Percentiles rank a stretch among this genome's conserved stretches.
phyloP scores from a whole-genome alignment of 53 echinoderm and acorn worm species.

The Mesocentrotus franciscanus region DNA sequence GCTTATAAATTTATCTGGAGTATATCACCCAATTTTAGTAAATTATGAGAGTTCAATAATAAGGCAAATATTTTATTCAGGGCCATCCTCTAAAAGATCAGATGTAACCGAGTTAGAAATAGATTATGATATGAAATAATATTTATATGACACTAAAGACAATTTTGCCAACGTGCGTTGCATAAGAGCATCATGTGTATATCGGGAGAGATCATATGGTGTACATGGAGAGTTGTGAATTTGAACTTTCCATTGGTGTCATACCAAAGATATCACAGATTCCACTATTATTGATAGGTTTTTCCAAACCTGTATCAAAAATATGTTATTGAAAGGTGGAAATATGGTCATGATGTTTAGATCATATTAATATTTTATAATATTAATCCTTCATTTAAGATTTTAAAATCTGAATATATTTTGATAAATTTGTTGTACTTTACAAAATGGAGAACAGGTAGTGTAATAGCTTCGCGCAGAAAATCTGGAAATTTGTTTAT shows the following conservation, averaged over 20 bases:
- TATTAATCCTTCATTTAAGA: too few species aligned
- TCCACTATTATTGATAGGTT: too few species aligned
- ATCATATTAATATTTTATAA: too few species aligned
- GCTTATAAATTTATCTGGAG: slow-evolving; percentile 20
- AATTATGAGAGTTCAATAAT: slow-evolving; percentile 8
- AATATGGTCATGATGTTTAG: too few species aligned
- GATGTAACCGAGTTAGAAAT: not conserved
- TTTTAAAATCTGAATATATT: too few species aligned
- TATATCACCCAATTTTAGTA: not conserved
- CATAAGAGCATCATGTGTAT: not conserved
- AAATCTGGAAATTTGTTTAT: too few species aligned
- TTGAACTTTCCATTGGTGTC: not conserved
- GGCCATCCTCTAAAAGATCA: not conserved
- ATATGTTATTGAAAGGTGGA: too few species aligned
- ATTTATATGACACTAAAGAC: not conserved
- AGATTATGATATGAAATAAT: not conserved
- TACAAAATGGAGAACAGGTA: too few species aligned
- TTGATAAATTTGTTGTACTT: too few species aligned
- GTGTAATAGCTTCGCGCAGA: too few species aligned
- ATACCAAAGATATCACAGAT: too few species aligned
- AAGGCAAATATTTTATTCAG: not conserved
- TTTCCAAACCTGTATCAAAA: too few species aligned
- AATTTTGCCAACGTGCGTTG: not conserved
- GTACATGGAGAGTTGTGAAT: not conserved
- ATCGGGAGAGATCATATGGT: not conserved